Base-by-base conservation (phyloP, 2,888 invertebrate species). In the Cephalotes varians region DNA sequence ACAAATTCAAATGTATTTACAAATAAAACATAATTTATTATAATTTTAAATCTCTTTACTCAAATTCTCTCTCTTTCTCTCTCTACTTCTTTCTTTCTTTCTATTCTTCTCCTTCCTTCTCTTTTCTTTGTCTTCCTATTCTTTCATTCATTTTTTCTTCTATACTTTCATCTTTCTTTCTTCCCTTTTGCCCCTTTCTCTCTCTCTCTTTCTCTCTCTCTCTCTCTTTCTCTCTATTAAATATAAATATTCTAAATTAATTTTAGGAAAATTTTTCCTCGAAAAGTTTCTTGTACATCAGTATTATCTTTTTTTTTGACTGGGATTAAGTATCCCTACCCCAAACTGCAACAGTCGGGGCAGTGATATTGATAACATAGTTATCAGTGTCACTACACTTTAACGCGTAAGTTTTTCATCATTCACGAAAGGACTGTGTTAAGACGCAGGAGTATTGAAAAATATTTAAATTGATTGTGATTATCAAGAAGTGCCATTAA, bases 321-420 rank as follows among this genome's bases (percentile, higher is more conserved):
- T 7, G 0, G 12, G 31, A 21, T 44, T 31, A 60, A 73, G 6
- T 47, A 60, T 47, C 73, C 73, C 58, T 73, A 73, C 21, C 3
- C 18, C 49, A 73, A 34, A 60, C 49, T 21, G 21, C 15, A 25
- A 34, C 44, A 7, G 21, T 9, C 44, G 25, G 12, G 7, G 49
- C 34, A 28, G n/a, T 7, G 18, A 62, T 60, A 49, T 31, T 15
- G 73, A 74, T 74, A 74, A 74, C 49, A 74, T 25, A 49, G n/a
- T 49, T 74, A 74, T 74, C 73, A 31, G 15, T 25, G 34, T 37
- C 12, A 28, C 73, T 18, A 5, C 18, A 34, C 18, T 74, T 37
- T 62, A 49, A 9, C 21, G 34, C 18, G 18, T n/a, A 21, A 62
- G n/a, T 62, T 74, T 73, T 51, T 62, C 25, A 2, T 37, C 74